Conservation (phyloP, 1,140 invertebrate genomes). For the Chlorops oryzae region DNA sequence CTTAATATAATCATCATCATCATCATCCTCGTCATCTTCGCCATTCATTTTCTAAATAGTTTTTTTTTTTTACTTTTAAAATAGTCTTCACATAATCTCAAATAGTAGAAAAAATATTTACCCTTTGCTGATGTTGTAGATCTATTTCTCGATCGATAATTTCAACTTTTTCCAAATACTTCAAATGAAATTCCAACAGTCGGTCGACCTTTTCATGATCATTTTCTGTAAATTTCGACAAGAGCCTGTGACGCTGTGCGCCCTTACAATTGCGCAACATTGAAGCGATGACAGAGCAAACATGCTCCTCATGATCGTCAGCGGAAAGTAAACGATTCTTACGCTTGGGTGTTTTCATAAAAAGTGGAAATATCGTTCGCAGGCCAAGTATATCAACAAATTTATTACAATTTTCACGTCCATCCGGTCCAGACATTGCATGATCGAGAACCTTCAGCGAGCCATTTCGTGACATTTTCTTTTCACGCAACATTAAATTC, state of each 20-base stretch:
- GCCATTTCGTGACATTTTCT: conserved; percentile 93
- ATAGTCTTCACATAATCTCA: background rate
- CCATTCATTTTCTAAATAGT: background rate
- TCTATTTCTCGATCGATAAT: conserved; percentile 75
- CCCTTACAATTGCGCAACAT: conserved; percentile 90
- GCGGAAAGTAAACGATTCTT: conserved; percentile 76
- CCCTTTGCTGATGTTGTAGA: conserved; percentile 52
- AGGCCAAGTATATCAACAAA: conserved; percentile 98
- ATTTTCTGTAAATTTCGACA: conserved; percentile 97
- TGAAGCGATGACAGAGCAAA: conserved; percentile 87
- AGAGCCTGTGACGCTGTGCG: conserved; percentile 78
- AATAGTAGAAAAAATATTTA: background rate
- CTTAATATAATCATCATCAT: conserved; percentile 75
- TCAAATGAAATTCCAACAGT: conserved; percentile 93
- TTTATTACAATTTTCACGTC: conserved; percentile 93
- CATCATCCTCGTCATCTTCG: conserved; percentile 50
- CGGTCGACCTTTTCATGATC: conserved; percentile 98
- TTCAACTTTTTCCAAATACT: conserved; percentile 92
- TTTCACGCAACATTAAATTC: conserved; percentile 94
- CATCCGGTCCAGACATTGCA: conserved; percentile 88
- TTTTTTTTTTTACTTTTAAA: background rate
- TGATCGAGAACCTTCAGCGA: conserved; percentile 96
- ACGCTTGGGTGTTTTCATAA: conserved; percentile 96
- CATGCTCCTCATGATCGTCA: conserved; percentile 94
- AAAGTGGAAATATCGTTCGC: conserved; percentile 92